A percentile compares a stretch with the other conserved stretches of the same genome.
phyloP scores from a whole-genome alignment of 1,140 invertebrate species.

The Drosophila rhopaloa region DNA sequence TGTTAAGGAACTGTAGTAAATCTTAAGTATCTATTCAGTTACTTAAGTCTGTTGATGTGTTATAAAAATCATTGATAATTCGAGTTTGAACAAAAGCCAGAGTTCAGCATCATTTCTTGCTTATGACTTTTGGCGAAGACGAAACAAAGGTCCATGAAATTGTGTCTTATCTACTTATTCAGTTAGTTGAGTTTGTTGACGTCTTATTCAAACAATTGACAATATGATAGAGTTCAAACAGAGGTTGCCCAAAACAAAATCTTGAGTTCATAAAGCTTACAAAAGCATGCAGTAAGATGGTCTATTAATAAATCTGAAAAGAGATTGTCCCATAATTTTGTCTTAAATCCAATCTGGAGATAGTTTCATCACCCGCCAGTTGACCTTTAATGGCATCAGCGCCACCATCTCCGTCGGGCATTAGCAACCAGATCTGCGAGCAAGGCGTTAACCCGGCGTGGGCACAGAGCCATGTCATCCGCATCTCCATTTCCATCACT shows the following conservation, averaged over 20 bases:
- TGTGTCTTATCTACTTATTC: too few relatives aligned
- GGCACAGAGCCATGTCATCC: conserved; percentile 42
- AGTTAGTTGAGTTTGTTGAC: too few relatives aligned
- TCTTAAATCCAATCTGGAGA: conserved; percentile 8
- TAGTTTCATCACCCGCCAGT: conserved; percentile 14
- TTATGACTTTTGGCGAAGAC: too few relatives aligned
- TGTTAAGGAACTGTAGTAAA: conserved; percentile 1
- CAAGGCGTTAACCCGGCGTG: conserved; percentile 59
- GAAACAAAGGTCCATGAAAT: too few relatives aligned
- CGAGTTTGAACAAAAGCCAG: not conserved
- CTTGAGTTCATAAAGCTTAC: not conserved
- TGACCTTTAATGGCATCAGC: conserved; percentile 59
- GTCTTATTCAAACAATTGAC: too few relatives aligned
- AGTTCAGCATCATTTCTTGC: too few relatives aligned
- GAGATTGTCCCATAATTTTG: not conserved
- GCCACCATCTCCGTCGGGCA: conserved; percentile 9
- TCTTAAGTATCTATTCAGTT: conserved; percentile 11
- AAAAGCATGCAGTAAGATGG: not conserved
- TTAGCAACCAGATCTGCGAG: conserved; percentile 13
- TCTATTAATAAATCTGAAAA: not conserved
- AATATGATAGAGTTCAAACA: conserved; percentile 3
- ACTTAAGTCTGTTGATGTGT: conserved; percentile 11
- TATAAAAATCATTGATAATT: conserved; percentile 2
- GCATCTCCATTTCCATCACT: conserved; percentile 15
- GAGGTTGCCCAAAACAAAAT: too few relatives aligned